A percentile compares a stretch with the other conserved stretches of the same genome.
These are phyloP conservation scores for Sarcophaga carnaria DNA, from an alignment of 2,888 invertebrate species.

Conservation along the genomic window DNA sequence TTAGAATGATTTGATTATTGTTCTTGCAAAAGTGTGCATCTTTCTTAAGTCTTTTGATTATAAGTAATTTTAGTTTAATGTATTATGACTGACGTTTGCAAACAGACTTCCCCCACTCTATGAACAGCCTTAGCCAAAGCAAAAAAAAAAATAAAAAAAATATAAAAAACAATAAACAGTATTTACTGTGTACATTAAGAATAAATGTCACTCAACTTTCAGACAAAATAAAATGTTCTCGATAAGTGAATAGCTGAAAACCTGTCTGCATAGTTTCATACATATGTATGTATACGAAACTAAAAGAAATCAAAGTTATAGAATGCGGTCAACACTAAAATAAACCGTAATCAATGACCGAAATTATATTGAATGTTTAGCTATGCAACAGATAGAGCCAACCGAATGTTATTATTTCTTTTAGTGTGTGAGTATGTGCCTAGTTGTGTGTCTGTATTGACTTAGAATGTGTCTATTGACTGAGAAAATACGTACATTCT, in stretches of 20 bases:
- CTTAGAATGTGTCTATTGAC: neutral
- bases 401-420: neutral
- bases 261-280: neutral
- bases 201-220: neutral
- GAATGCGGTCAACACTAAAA: slow-evolving; percentile 71
- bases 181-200: neutral
- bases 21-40: neutral
- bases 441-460: neutral
- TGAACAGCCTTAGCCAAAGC: too few species aligned
- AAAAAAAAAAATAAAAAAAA: too few species aligned
- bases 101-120: too few species aligned
- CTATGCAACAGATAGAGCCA: neutral
- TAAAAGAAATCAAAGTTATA: slow-evolving; percentile 65
- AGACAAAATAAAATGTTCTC: neutral
- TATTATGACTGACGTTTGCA: too few species aligned
- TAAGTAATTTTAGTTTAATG: too few species aligned
- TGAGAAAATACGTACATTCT: slow-evolving; percentile 7
- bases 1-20: too few species aligned
- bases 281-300: neutral
- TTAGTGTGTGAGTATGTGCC: slow-evolving; percentile 1
- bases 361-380: slow-evolving; percentile 64
- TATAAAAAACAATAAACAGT: too few species aligned
- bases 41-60: neutral
- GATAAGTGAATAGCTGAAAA: neutral
- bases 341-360: slow-evolving; percentile 71